These are phyloP conservation scores for Cydia strobilella DNA, from an alignment of 1,140 invertebrate species.

Conservation along the genomic window DNA sequence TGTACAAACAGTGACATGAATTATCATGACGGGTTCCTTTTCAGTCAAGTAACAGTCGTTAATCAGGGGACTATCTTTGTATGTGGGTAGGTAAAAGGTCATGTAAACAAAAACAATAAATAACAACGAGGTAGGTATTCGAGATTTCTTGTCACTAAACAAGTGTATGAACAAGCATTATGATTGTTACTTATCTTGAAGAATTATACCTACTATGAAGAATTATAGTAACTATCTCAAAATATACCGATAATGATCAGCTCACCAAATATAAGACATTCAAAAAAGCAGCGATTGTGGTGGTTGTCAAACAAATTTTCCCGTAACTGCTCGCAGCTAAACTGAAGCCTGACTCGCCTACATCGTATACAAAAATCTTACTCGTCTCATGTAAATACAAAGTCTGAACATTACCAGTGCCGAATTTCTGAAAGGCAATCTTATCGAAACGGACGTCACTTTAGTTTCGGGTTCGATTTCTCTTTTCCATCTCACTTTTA, in stretches of 20 bases:
- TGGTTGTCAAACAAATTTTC: conserved; percentile 29
- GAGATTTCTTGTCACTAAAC: not conserved
- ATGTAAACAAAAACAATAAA: not conserved
- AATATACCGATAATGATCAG: too few relatives aligned
- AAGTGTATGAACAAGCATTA: not conserved
- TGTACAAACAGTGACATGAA: conserved; percentile 69
- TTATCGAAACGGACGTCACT: conserved; percentile 13
- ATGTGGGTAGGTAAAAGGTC: not conserved
- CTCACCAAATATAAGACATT: not conserved
- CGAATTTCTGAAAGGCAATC: conserved; percentile 52
- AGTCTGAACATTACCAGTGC: conserved; percentile 45
- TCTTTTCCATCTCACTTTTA: not conserved
- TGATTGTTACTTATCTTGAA: too few relatives aligned
- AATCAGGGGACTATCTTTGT: conserved; percentile 18
- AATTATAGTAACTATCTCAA: too few relatives aligned
- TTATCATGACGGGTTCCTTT: conserved; percentile 63
- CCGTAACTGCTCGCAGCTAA: conserved; percentile 36
- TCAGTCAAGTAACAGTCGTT: conserved; percentile 12
- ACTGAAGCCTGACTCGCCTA: conserved; percentile 49
- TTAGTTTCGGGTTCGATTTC: not conserved
- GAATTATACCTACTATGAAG: too few relatives aligned
- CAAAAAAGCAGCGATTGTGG: conserved; percentile 8
- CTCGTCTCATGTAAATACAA: conserved; percentile 71
- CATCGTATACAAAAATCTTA: conserved; percentile 59
- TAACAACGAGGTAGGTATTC: not conserved